Evolutionary conservation across 2,888 invertebrate species (phyloP).

Genomic region (Miltochrista miniata): DNA sequence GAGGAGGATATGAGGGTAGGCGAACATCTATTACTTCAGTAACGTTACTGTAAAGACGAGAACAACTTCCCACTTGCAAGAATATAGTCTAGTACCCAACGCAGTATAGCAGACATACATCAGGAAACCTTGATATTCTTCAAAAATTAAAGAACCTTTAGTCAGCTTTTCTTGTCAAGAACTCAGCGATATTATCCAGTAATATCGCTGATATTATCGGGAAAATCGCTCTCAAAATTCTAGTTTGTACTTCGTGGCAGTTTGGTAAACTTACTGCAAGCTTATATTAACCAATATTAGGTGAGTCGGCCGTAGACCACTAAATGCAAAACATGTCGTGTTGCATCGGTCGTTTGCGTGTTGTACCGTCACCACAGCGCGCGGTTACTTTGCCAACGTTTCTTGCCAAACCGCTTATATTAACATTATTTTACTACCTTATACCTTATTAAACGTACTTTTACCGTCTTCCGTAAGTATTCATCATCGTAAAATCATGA

Average conservation of each 20-base stretch:
- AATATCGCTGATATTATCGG: too few relatives aligned
- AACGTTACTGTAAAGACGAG: too few relatives aligned
- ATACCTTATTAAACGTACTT: constrained; percentile 36
- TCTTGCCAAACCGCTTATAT: constrained; percentile 44
- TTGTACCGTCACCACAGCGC: constrained; percentile 25
- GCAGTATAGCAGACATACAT: too few relatives aligned
- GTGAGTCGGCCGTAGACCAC: constrained; percentile 28
- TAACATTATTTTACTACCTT: constrained; percentile 43
- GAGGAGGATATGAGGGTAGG: too few relatives aligned
- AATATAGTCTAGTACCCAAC: too few relatives aligned
- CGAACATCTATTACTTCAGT: too few relatives aligned
- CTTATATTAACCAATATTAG: constrained; percentile 30
- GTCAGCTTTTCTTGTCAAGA: too few relatives aligned
- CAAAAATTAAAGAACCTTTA: too few relatives aligned
- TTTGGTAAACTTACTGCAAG: constrained; percentile 10
- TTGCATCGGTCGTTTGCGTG: constrained; percentile 38
- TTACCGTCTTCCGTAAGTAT: constrained; percentile 31
- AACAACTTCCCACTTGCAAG: too few relatives aligned
- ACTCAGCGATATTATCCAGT: too few relatives aligned
- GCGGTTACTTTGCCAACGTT: constrained; percentile 48
- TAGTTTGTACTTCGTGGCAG: too few relatives aligned
- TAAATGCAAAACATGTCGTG: constrained; percentile 40
- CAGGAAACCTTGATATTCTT: too few relatives aligned
- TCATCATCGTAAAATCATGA: constrained; percentile 39
- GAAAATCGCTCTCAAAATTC: neutral